Percentiles rank a stretch among this genome's conserved stretches.
Evolutionary conservation across 2,797 vertebrate species (phyloP).

Genomic region (Mus spretus): DNA sequence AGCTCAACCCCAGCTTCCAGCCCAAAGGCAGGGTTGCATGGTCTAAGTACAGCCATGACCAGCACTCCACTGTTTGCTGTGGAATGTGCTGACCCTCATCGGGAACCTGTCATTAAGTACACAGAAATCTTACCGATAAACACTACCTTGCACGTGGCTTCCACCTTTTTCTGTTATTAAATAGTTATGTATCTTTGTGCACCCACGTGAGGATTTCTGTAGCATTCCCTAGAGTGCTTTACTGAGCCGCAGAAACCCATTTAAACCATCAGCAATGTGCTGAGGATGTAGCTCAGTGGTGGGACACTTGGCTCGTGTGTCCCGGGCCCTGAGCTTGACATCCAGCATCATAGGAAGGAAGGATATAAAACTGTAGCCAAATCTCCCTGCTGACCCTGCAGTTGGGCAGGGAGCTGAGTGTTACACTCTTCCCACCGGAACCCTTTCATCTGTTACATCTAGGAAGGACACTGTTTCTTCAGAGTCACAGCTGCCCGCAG

Average conservation of each 20-base stretch:
- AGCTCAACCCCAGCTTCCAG: neutral
- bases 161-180: neutral
- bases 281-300: neutral
- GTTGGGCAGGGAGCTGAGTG: too few relatives aligned
- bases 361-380: neutral
- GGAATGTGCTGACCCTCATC: neutral
- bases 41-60: neutral
- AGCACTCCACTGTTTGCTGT: neutral
- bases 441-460: neutral
- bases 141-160: neutral
- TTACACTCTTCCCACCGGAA: neutral
- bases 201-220: neutral
- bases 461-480: neutral
- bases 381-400: neutral
- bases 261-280: neutral
- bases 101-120: neutral
- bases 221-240: neutral
- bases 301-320: neutral
- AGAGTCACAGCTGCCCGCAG: too few relatives aligned
- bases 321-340: neutral
- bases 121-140: neutral
- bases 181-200: neutral
- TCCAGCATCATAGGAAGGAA: neutral
- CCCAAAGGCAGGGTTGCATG: neutral
- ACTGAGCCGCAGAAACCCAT: neutral